Percentiles rank a stretch among this genome's conserved stretches.
phyloP scores from a whole-genome alignment of 2,797 vertebrate species.

The Anniella stebbinsi region DNA sequence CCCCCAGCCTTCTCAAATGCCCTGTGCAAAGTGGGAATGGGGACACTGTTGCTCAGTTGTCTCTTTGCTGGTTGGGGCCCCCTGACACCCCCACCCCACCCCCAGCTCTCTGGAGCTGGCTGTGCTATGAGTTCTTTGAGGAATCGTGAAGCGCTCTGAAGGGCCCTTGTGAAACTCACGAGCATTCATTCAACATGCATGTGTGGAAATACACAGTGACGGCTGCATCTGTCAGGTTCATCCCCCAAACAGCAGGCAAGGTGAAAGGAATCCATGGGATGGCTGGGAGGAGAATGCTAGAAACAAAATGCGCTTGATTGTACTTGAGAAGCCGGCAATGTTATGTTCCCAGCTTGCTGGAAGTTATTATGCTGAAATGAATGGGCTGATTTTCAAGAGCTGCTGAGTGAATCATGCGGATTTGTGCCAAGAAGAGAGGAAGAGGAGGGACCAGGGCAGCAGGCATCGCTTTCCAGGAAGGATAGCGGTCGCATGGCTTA shows the following conservation, averaged over 20 bases:
- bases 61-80: not conserved
- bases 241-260: not conserved
- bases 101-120: not conserved
- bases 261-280: not conserved
- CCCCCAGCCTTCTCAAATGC: not conserved
- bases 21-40: not conserved
- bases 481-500: not conserved
- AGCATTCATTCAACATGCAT: not conserved
- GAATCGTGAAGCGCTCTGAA: not conserved
- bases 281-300: not conserved
- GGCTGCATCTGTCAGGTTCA: not conserved
- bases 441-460: not conserved
- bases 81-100: no score
- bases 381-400: conserved; percentile 30
- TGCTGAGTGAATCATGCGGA: not conserved
- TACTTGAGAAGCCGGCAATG: conserved; percentile 6
- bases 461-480: not conserved
- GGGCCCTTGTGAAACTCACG: not conserved
- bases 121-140: not conserved
- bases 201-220: not conserved
- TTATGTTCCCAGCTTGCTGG: not conserved
- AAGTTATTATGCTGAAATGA: conserved; percentile 23
- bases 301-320: conserved; percentile 25
- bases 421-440: not conserved
- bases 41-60: not conserved